Evolutionary conservation across 2,888 invertebrate species (phyloP).

Genomic region (Ellobium chinense): DNA sequence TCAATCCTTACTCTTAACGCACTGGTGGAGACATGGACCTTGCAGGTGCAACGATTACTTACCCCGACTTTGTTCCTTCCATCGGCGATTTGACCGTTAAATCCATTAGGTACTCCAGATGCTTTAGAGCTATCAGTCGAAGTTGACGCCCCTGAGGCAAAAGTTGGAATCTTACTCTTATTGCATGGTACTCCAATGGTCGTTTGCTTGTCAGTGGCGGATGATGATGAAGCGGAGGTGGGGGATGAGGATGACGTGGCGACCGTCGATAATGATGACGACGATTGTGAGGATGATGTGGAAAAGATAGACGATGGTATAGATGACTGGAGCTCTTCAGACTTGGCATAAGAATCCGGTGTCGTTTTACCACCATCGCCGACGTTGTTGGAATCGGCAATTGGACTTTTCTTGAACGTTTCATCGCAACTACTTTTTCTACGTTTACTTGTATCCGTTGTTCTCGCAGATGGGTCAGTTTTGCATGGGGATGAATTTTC

Average conservation of each 20-base stretch:
- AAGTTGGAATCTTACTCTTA: neutral
- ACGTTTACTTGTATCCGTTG: neutral
- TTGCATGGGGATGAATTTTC: neutral
- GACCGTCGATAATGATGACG: conserved; percentile 12
- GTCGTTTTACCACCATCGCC: neutral
- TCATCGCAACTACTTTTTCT: neutral
- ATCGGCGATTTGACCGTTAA: conserved; percentile 14
- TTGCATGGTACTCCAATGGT: neutral
- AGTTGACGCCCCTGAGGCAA: too few species aligned
- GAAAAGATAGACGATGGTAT: conserved; percentile 11
- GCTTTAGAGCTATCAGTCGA: neutral
- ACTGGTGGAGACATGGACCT: too few species aligned
- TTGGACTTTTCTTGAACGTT: neutral
- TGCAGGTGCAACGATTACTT: conserved; percentile 8
- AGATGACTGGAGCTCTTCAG: neutral
- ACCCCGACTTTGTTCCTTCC: conserved; percentile 27
- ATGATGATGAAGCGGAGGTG: conserved; percentile 25
- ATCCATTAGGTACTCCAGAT: conserved; percentile 11
- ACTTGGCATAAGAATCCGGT: neutral
- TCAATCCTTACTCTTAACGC: too few species aligned
- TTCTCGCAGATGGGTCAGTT: neutral
- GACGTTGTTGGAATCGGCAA: neutral
- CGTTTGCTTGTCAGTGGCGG: conserved; percentile 1
- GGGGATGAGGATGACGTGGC: neutral
- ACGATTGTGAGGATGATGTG: conserved; percentile 3